These are phyloP conservation scores for Heliocidaris erythrogramma DNA, from an alignment of 35 echinoderm and acorn worm genomes.

Conservation along the genomic window DNA sequence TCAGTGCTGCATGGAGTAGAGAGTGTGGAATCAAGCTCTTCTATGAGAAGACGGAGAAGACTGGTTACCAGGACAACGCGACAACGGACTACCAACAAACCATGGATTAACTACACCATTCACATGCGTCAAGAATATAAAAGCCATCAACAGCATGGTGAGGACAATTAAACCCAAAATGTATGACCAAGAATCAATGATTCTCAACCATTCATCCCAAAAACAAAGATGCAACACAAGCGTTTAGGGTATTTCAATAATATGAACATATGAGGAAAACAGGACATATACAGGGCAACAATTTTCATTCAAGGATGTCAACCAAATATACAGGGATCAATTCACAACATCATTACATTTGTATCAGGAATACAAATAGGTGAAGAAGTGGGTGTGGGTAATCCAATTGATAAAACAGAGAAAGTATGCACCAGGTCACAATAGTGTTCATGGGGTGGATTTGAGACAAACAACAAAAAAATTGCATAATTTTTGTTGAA, in stretches of 20 bases:
- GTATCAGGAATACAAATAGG: neutral
- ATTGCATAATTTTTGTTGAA: neutral
- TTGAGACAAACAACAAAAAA: neutral
- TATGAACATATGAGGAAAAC: neutral
- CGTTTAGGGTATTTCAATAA: neutral
- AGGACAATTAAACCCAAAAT: no score
- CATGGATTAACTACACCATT: slow-evolving; percentile 48
- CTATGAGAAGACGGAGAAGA: slow-evolving; percentile 51
- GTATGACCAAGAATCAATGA: no score
- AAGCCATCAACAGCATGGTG: neutral
- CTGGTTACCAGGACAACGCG: slow-evolving; percentile 59
- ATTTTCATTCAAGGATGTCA: neutral
- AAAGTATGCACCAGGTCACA: neutral
- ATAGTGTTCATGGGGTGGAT: neutral
- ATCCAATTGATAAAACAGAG: neutral
- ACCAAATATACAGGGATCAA: neutral
- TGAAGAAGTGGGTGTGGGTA: neutral
- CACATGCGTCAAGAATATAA: neutral
- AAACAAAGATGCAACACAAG: no score
- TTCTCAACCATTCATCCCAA: no score
- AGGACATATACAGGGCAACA: neutral
- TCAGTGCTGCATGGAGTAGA: neutral
- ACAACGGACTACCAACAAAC: slow-evolving; percentile 55
- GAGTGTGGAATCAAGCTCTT: neutral
- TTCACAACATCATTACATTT: neutral